phyloP scores from a whole-genome alignment of 2,797 vertebrate species.

The Cercopithecus hamlyni region DNA sequence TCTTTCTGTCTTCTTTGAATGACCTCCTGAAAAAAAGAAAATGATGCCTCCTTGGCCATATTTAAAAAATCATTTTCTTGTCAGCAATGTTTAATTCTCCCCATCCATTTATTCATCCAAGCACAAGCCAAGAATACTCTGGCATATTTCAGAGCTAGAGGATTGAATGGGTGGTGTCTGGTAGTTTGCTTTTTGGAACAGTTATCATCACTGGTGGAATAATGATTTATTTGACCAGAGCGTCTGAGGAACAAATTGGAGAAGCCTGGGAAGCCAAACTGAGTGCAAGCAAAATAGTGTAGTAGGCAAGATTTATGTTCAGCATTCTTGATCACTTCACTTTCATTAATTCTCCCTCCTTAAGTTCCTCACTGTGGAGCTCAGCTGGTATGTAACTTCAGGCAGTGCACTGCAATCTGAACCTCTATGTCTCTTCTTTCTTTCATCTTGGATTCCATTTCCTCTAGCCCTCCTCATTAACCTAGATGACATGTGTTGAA shows the following conservation, averaged over 20 bases:
- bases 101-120: constrained; percentile 44
- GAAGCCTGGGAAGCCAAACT: constrained; percentile 22
- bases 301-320: constrained; percentile 37
- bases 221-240: constrained; percentile 64
- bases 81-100: constrained; percentile 43
- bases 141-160: constrained; percentile 35
- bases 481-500: background rate
- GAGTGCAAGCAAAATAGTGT: background rate
- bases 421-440: background rate
- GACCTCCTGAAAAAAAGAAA: constrained; percentile 48
- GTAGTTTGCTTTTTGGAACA: constrained; percentile 42
- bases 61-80: constrained; percentile 63
- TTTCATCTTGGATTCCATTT: constrained; percentile 20
- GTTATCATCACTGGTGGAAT: constrained; percentile 52
- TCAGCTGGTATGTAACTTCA: background rate
- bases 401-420: background rate
- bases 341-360: constrained; percentile 4
- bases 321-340: background rate
- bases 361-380: background rate
- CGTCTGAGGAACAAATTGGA: constrained; percentile 22
- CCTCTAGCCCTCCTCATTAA: background rate
- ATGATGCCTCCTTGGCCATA: constrained; percentile 21
- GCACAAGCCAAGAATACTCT: constrained; percentile 56
- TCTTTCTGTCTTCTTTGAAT: constrained; percentile 64
- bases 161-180: constrained; percentile 43